A percentile compares a stretch with the other conserved stretches of the same genome.
These are phyloP conservation scores for Clarias laeviceps DNA, from an alignment of 2,797 vertebrate genomes.

Conservation along the genomic window DNA sequence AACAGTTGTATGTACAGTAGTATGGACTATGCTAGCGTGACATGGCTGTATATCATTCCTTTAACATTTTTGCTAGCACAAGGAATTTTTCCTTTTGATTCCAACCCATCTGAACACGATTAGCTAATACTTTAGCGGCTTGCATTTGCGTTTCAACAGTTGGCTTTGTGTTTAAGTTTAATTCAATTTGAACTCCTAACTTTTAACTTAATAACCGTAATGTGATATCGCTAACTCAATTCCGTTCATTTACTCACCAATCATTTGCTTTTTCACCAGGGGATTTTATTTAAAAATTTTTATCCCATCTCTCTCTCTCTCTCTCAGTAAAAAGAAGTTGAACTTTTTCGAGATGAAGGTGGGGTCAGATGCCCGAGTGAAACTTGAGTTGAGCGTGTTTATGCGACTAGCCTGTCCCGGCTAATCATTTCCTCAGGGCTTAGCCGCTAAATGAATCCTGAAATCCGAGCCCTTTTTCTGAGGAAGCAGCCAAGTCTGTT, in stretches of 20 bases:
- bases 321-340: slow-evolving; percentile 21
- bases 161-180: slow-evolving; percentile 62
- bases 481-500: slow-evolving; percentile 21
- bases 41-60: neutral
- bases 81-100: neutral
- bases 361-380: neutral
- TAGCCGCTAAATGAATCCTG: slow-evolving; percentile 3
- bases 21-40: neutral
- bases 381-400: slow-evolving; percentile 21
- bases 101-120: slow-evolving; percentile 11
- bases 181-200: slow-evolving; percentile 71
- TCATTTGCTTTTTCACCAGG: slow-evolving; percentile 67
- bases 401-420: neutral
- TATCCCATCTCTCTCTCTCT: slow-evolving; percentile 41
- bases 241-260: slow-evolving; percentile 46
- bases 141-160: slow-evolving; percentile 66
- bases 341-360: neutral
- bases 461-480: neutral
- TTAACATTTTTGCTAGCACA: neutral
- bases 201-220: slow-evolving; percentile 74
- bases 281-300: slow-evolving; percentile 46
- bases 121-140: neutral
- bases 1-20: neutral
- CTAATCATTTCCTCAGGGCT: slow-evolving; percentile 27
- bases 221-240: slow-evolving; percentile 73